Evolutionary conservation across 2,113 vertebrate species (phyloP).

Genomic region (Pachycephala philippinensis): DNA sequence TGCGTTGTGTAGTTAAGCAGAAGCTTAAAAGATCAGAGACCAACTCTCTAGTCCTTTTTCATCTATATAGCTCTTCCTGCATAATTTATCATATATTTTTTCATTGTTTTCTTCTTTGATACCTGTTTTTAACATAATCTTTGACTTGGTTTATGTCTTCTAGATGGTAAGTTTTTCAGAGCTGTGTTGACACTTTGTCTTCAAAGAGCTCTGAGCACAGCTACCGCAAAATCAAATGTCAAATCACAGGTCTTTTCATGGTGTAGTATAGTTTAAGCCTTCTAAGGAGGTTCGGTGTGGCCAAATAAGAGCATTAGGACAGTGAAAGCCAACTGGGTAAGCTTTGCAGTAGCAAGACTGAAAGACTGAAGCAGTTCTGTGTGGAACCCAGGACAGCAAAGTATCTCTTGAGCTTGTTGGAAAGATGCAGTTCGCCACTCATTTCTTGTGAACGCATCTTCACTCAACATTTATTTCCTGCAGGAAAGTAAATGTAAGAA

Average conservation of each 20-base stretch:
- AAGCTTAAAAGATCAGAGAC: neutral
- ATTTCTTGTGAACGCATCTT: neutral
- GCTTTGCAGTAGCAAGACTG: neutral
- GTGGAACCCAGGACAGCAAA: neutral
- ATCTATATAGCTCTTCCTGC: neutral
- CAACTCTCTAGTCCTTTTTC: neutral
- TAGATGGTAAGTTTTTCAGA: neutral
- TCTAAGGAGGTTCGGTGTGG: neutral
- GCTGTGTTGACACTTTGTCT: neutral
- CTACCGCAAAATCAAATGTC: neutral
- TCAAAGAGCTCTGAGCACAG: neutral
- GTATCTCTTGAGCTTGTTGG: neutral
- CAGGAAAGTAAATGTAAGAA: neutral
- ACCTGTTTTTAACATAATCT: neutral
- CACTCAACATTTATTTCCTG: neutral
- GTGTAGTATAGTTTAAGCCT: neutral
- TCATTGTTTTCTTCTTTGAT: neutral
- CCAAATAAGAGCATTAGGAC: neutral
- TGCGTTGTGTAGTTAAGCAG: neutral
- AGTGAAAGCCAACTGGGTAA: neutral
- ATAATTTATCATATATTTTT: neutral
- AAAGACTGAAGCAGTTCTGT: neutral
- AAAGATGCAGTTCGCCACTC: neutral
- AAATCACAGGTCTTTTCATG: neutral
- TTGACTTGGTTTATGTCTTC: neutral